phyloP scores from a whole-genome alignment of 1,140 invertebrate species.

The Pemphigus obesinymphae region DNA sequence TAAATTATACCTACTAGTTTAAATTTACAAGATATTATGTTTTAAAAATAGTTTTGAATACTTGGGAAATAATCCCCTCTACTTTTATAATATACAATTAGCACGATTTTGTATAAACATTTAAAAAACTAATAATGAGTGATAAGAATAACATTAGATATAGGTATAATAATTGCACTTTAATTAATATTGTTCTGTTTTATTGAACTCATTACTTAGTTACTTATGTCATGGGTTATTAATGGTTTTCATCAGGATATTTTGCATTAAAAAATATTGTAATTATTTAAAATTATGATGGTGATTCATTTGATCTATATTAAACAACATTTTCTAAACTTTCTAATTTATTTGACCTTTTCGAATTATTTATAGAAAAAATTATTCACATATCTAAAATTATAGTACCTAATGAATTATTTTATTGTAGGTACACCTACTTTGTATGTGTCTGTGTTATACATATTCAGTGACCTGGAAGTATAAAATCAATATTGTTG shows the following conservation, averaged over 20 bases:
- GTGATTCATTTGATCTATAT: neutral
- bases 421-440: neutral
- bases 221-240: neutral
- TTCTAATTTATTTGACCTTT: neutral
- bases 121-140: neutral
- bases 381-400: neutral
- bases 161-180: neutral
- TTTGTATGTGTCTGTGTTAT: neutral
- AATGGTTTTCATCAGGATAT: neutral
- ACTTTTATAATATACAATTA: neutral
- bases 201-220: neutral
- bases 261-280: neutral
- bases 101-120: neutral
- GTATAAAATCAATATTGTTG: neutral
- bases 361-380: too few relatives aligned
- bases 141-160: neutral
- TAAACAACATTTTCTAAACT: neutral
- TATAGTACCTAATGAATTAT: too few relatives aligned
- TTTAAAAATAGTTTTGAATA: too few relatives aligned
- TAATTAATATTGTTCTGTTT: neutral
- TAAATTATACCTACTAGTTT: too few relatives aligned
- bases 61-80: neutral
- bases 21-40: neutral
- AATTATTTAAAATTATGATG: neutral
- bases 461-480: neutral